Percentiles rank a stretch among this genome's conserved stretches.
Evolutionary conservation across 1,140 invertebrate genomes (phyloP).

Genomic region (Papilio dardanus): DNA sequence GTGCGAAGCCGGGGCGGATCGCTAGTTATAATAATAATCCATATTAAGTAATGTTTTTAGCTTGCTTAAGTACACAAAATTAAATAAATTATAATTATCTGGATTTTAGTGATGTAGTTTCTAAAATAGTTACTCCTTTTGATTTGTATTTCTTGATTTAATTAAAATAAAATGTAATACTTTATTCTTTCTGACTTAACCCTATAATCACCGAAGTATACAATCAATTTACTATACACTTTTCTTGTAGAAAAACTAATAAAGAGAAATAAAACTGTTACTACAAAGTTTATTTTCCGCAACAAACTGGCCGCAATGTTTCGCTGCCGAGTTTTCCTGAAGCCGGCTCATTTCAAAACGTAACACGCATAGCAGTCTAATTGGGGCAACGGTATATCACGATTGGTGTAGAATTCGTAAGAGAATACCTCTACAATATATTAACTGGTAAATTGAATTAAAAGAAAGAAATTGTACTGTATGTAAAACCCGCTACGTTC

Average conservation of each 20-base stretch:
- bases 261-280: not conserved
- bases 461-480: not conserved
- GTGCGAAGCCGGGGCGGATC: no score
- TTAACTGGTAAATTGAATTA: constrained; percentile 29
- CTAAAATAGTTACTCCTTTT: no score
- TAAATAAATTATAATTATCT: no score
- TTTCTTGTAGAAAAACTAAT: not conserved
- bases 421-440: constrained; percentile 31
- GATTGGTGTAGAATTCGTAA: constrained; percentile 33
- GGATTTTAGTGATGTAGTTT: no score
- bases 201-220: no score
- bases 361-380: constrained; percentile 37
- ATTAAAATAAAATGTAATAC: no score
- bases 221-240: not conserved
- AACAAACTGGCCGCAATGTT: constrained; percentile 17
- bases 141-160: no score
- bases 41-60: no score
- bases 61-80: no score
- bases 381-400: constrained; percentile 32
- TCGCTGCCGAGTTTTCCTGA: constrained; percentile 20
- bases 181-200: no score
- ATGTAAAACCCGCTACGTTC: no score
- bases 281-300: constrained; percentile 26
- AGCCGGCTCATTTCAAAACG: constrained; percentile 33
- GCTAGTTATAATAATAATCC: no score